Conservation (phyloP, 2,113 vertebrate genomes). For the Camelus bactrianus region DNA sequence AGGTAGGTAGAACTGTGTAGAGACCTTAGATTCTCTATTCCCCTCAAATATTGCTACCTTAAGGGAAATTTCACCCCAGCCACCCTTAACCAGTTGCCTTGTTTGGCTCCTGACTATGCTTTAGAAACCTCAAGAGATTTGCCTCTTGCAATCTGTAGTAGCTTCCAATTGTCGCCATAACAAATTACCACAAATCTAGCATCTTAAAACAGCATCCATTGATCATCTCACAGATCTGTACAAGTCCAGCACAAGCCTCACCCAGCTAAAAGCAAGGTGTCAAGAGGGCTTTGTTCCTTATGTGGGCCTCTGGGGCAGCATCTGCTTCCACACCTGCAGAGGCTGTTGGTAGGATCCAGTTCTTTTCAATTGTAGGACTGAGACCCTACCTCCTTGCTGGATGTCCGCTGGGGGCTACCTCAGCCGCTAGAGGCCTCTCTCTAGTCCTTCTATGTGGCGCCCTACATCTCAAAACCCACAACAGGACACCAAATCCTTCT, state of each 20-base stretch:
- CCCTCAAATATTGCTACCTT: neutral
- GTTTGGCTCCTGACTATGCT: neutral
- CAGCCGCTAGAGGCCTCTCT: neutral
- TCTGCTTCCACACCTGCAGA: neutral
- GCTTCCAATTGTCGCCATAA: neutral
- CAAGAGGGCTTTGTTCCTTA: neutral
- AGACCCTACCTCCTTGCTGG: neutral
- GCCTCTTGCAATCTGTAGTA: neutral
- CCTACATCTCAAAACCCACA: neutral
- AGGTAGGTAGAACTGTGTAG: neutral
- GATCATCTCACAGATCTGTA: neutral
- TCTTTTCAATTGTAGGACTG: neutral
- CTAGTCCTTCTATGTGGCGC: rapidly evolving
- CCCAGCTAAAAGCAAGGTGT: neutral
- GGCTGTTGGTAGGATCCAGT: neutral
- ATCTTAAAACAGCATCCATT: neutral
- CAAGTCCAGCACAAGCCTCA: neutral
- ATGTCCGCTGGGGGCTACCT: neutral
- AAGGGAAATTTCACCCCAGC: neutral
- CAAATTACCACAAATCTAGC: neutral
- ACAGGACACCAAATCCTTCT: neutral
- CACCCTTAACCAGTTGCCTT: neutral
- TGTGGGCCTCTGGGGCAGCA: neutral
- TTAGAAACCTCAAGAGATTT: neutral
- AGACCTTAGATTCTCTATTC: neutral